Base-by-base conservation (phyloP, 2,113 vertebrate species). In the rabbit (Oryctolagus cuniculus) region DNA sequence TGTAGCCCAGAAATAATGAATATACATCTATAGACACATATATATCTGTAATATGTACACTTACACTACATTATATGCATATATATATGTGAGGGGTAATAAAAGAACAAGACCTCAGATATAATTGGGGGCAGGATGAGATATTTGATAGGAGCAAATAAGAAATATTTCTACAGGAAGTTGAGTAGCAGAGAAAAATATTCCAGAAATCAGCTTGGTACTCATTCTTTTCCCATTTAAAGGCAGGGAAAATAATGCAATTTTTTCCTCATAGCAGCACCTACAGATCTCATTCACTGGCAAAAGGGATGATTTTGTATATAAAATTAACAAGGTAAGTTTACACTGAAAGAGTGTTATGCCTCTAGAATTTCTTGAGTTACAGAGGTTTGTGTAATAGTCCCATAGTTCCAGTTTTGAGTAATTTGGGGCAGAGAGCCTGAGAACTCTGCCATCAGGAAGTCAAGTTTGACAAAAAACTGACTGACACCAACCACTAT, bases 241-340 rank as follows among this genome's bases (percentile, higher is more conserved):
- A 90, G 34, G 87, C 2, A 69, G 55, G 7, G 44, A 44, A 90
- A 82, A 80, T n/a, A 53, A 82, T 49, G 79, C 0, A n/a, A 34
- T 93, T 91, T 86, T 82, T 92, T 93, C 66, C 63, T 95, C 31
- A 69, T 44, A 88, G 6, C 51, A 74, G 85, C 34, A 90, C 22
- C 21, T 34, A 53, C 5, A 90, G 17, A 53, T 66, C 5, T 17
- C 51, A 67, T 67, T 94, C 74, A 69, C 64, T 93, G 53, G 55
- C 38, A 95, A 87, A 86, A 90, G 29, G 34, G 67, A 13, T 74
- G 51, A 82, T 70, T 95, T 87, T 90, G 31, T 75, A 82, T 86
- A 13, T 89, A 90, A 93, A 97, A 88, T 69, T 61, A 92, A 78
- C 15, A 75, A 13, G 12, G 21, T 92, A 89, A 63, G 31, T 83